Percentiles rank a stretch among this genome's conserved stretches.
Evolutionary conservation across 2,113 vertebrate species (phyloP).

Genomic region (Ameiurus melas): DNA sequence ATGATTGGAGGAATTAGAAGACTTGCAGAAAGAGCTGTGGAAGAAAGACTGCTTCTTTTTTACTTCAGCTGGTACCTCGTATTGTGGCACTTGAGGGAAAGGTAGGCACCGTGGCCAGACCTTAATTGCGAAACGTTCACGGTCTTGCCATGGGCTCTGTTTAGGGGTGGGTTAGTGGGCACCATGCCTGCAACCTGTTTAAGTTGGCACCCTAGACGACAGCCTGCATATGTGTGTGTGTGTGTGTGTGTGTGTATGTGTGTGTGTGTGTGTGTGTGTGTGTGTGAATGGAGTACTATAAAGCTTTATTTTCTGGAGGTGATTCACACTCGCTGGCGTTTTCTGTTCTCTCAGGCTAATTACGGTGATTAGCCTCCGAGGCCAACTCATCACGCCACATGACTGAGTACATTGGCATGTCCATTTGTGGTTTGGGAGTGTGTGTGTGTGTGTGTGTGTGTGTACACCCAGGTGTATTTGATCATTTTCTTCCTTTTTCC

Average conservation of each 20-base stretch:
- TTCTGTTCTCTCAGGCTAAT: slow-evolving; percentile 46
- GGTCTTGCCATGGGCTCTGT: slow-evolving; percentile 51
- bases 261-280: slow-evolving; percentile 21
- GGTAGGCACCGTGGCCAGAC: slow-evolving; percentile 30
- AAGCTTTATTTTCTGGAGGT: slow-evolving; percentile 33
- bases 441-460: slow-evolving; percentile 28
- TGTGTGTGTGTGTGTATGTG: slow-evolving; percentile 27
- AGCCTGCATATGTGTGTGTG: slow-evolving; percentile 19
- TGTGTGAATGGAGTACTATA: slow-evolving; percentile 27
- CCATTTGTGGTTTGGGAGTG: slow-evolving; percentile 38
- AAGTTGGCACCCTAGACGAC: slow-evolving; percentile 52
- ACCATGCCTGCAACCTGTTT: slow-evolving; percentile 50
- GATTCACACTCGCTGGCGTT: slow-evolving; percentile 53
- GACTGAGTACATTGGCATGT: slow-evolving; percentile 18
- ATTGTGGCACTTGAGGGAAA: slow-evolving; percentile 38
- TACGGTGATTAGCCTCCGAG: slow-evolving; percentile 42
- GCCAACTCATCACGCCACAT: slow-evolving; percentile 26
- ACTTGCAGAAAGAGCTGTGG: slow-evolving; percentile 11
- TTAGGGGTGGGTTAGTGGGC: slow-evolving; percentile 48
- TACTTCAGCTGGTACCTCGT: slow-evolving; percentile 23
- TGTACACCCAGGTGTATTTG: slow-evolving; percentile 46
- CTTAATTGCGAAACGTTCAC: slow-evolving; percentile 48
- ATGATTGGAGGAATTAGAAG: slow-evolving; percentile 19
- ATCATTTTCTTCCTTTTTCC: slow-evolving; percentile 44
- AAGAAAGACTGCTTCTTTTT: slow-evolving; percentile 23